phyloP scores from a whole-genome alignment of 2,113 vertebrate species.

The Psilopsiagon aurifrons region DNA sequence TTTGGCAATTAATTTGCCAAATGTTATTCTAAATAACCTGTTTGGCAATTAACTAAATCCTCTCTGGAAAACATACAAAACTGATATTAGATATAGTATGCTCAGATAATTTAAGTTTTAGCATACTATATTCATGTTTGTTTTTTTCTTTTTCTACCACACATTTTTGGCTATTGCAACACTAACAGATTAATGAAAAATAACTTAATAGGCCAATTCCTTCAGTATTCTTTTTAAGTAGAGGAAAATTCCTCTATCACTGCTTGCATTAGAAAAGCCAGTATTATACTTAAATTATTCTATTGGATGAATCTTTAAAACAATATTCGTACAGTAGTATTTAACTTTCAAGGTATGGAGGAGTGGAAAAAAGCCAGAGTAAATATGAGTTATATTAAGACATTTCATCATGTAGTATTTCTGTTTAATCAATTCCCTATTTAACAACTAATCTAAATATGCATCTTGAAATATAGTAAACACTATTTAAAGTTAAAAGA shows the following conservation, averaged over 20 bases:
- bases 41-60: neutral
- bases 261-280: conserved; percentile 62
- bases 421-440: neutral
- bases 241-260: conserved; percentile 51
- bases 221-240: conserved; percentile 44
- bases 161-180: neutral
- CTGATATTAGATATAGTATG: neutral
- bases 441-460: neutral
- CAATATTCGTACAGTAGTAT: conserved; percentile 59
- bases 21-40: neutral
- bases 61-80: neutral
- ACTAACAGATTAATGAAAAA: conserved; percentile 46
- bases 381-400: conserved; percentile 43
- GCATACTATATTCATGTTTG: neutral
- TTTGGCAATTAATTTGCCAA: neutral
- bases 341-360: conserved; percentile 52
- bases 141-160: neutral
- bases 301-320: conserved; percentile 55
- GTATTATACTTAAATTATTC: conserved; percentile 64
- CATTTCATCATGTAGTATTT: conserved; percentile 40
- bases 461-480: neutral
- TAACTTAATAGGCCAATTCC: conserved; percentile 51
- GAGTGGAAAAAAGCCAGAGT: neutral
- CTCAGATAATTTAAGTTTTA: neutral
- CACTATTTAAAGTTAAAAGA: neutral